These are phyloP conservation scores for Caretta caretta DNA, from an alignment of 2,113 vertebrate genomes.

Conservation along the genomic window DNA sequence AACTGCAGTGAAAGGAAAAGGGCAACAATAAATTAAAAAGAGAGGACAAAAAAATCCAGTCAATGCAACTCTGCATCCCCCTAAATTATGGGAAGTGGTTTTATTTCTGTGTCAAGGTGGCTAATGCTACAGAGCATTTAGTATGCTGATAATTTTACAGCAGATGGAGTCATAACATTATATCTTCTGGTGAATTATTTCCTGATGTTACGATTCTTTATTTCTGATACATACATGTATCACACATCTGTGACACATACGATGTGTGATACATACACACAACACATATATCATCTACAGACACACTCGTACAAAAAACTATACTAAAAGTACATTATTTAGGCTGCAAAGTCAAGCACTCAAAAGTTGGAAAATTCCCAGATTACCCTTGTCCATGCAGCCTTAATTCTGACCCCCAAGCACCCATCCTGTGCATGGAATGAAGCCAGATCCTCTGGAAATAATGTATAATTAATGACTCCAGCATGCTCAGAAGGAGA, in stretches of 20 bases:
- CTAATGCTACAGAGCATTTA: slow-evolving; percentile 34
- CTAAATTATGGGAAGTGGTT: slow-evolving; percentile 61
- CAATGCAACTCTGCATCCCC: slow-evolving; percentile 48
- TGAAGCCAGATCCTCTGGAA: neutral
- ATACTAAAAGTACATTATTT: neutral
- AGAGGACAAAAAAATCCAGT: slow-evolving; percentile 61
- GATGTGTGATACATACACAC: neutral
- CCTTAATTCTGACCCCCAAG: neutral
- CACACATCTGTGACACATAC: neutral
- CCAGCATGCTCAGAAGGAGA: neutral
- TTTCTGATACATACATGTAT: neutral
- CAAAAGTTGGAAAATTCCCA: neutral
- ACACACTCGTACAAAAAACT: neutral
- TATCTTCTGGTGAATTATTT: slow-evolving; percentile 54
- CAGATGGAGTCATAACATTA: slow-evolving; percentile 71
- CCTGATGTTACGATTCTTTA: slow-evolving; percentile 19
- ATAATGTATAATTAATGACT: neutral
- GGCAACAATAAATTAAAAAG: slow-evolving; percentile 61
- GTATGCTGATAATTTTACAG: slow-evolving; percentile 60
- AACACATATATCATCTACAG: neutral
- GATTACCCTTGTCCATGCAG: neutral
- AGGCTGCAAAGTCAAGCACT: neutral
- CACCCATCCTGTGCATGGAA: neutral
- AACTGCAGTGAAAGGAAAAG: slow-evolving; percentile 65
- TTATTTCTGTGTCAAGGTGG: slow-evolving; percentile 55